A percentile compares a stretch with the other conserved stretches of the same genome.
phyloP scores from a whole-genome alignment of 2,888 invertebrate species.

The Hymenopus coronatus region DNA sequence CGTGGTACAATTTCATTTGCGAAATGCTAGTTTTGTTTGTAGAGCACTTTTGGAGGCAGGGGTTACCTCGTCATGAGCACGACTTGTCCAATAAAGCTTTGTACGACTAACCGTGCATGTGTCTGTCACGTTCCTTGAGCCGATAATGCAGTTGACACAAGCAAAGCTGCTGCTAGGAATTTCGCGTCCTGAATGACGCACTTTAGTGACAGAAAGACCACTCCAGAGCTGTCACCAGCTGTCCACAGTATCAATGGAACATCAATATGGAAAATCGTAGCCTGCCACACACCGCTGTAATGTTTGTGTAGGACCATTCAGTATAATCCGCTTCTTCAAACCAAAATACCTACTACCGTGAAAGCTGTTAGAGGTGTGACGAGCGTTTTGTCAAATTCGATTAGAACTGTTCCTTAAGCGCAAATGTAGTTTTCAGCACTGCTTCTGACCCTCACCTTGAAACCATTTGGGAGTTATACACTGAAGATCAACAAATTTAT shows the following conservation, averaged over 20 bases:
- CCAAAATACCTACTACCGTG: background rate
- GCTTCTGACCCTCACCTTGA: background rate
- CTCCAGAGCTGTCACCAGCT: background rate
- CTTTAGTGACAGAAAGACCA: background rate
- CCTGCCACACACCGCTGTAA: background rate
- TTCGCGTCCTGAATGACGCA: background rate
- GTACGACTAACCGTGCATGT: background rate
- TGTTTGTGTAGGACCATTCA: background rate
- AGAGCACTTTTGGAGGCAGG: background rate
- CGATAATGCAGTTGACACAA: constrained; percentile 14
- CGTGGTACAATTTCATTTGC: background rate
- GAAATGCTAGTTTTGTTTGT: background rate
- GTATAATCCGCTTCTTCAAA: background rate
- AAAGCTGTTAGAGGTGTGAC: background rate
- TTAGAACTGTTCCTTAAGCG: background rate
- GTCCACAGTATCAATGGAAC: background rate
- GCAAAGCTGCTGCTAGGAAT: background rate
- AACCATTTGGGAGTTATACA: too few relatives aligned
- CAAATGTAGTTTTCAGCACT: background rate
- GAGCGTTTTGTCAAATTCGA: background rate
- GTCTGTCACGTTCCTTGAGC: background rate
- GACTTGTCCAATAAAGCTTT: background rate
- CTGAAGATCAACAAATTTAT: too few relatives aligned
- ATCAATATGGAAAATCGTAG: background rate
- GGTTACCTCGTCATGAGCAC: background rate